Evolutionary conservation across 2,888 invertebrate genomes (phyloP).

Genomic region (Physocephala rufipes): DNA sequence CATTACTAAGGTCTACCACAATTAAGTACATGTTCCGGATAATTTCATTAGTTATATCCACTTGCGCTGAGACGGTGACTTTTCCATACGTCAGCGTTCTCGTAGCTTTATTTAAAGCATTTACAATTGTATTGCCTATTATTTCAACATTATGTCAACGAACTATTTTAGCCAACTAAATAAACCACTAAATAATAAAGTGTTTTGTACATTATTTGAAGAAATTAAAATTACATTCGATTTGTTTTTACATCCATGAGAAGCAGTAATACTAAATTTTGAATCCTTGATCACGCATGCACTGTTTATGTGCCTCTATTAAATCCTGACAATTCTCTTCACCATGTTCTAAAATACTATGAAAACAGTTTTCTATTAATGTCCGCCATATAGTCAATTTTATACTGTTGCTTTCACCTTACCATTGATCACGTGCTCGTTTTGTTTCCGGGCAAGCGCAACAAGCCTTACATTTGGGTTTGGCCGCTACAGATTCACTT

Average conservation of each 20-base stretch:
- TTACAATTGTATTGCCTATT: neutral
- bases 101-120: too few relatives aligned
- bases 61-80: too few relatives aligned
- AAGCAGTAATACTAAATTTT: constrained; percentile 75
- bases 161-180: neutral
- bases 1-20: too few relatives aligned
- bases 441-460: constrained; percentile 98
- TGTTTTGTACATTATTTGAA: neutral
- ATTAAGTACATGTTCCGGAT: too few relatives aligned
- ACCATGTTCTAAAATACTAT: constrained; percentile 87
- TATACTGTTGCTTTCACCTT: constrained; percentile 56
- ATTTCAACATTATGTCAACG: neutral
- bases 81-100: neutral
- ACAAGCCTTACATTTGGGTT: constrained; percentile 90
- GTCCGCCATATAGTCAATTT: neutral
- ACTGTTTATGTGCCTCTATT: constrained; percentile 96
- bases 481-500: constrained; percentile 63
- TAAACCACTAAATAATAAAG: constrained; percentile 1
- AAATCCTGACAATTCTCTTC: constrained; percentile 88
- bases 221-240: too few relatives aligned
- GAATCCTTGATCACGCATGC: constrained; percentile 96
- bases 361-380: neutral
- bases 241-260: neutral
- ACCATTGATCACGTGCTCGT: constrained; percentile 90
- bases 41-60: too few relatives aligned